Evolutionary conservation across 2,888 invertebrate species (phyloP), one percentile per base, ranked within the genome.

Genomic region (Melanophora roralis): DNA sequence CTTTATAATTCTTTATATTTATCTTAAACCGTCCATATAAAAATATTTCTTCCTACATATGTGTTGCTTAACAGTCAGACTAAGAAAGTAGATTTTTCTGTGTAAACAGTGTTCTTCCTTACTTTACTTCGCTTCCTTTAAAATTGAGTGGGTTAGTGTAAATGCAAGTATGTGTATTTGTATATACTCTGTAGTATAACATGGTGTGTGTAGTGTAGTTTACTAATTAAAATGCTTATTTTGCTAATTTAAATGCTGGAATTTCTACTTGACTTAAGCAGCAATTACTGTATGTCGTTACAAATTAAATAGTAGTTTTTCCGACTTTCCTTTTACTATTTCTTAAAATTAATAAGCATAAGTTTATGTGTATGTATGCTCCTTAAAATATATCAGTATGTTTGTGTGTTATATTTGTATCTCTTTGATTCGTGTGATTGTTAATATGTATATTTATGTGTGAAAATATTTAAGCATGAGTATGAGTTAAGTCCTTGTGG

Each of bases 141-240:
- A 40, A 1, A n/a, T 2, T 14, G 8, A 23, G 0, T 32, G 2
- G 19, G 7, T 40, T 12, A 34, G 23, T 36, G 34, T 64, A 21
- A 16, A 11, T 59, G 36, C 36, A 4, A 34, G n/a, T n/a, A n/a
- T 40, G 9, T 40, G 38, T 27, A 11, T 5, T 49, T 2, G 3
- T 0, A 23, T 6, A 38, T 57, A 55, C 62, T 47, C 19, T 55
- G 55, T n/a, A n/a, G n/a, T n/a, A n/a, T n/a, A n/a, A n/a, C n/a
- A n/a, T n/a, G n/a, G n/a, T n/a, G 51, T 38, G 55, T 32, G 75
- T 11, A 38, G 75, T 72, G 55, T 81, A 79, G 84, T 83, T 82
- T 86, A 85, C 85, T 87, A 86, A 87, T 87, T 87, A 87, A 87
- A 87, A 85, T 85, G 83, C 82, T 84, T 84, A 83, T 85, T 84